phyloP scores from a whole-genome alignment of 2,888 invertebrate species.

The Sisyra nigra region DNA sequence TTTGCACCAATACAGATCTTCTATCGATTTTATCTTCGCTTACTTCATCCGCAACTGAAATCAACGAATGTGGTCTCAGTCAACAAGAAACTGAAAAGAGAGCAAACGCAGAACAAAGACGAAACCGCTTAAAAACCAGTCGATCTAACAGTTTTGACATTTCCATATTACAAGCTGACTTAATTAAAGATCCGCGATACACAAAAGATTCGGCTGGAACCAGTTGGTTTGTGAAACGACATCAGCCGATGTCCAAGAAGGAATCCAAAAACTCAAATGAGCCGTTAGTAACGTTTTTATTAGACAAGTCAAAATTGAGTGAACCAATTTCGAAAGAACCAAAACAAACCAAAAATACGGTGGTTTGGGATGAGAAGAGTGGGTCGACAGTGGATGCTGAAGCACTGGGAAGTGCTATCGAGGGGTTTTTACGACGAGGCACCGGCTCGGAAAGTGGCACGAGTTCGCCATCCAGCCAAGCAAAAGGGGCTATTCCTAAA shows the following conservation, averaged over 20 bases:
- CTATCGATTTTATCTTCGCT: conserved; percentile 61
- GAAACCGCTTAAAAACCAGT: conserved; percentile 44
- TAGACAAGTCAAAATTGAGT: conserved; percentile 36
- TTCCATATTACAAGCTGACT: conserved; percentile 42
- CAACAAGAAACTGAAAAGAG: conserved; percentile 7
- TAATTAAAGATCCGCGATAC: conserved; percentile 11
- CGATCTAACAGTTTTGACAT: conserved; percentile 77
- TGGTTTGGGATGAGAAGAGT: conserved; percentile 59
- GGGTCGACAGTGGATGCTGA: conserved; percentile 68
- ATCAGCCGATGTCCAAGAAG: conserved; percentile 54
- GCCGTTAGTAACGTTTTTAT: conserved; percentile 34
- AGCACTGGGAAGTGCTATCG: conserved; percentile 67
- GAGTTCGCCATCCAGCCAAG: conserved; percentile 8
- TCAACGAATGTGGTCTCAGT: conserved; percentile 45
- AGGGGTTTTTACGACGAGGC: conserved; percentile 56
- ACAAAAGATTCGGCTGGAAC: conserved; percentile 27
- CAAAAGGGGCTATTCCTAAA: conserved; percentile 29
- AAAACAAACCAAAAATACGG: conserved; percentile 27
- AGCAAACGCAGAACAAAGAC: conserved; percentile 30
- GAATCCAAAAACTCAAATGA: conserved; percentile 32
- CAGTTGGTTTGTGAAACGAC: conserved; percentile 63
- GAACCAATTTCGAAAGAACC: conserved; percentile 14
- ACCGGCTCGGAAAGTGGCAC: conserved; percentile 29
- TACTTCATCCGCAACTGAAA: conserved; percentile 67
- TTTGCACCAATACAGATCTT: conserved; percentile 69